Base-by-base conservation (phyloP, 2,113 vertebrate species). In the Progne subis region DNA sequence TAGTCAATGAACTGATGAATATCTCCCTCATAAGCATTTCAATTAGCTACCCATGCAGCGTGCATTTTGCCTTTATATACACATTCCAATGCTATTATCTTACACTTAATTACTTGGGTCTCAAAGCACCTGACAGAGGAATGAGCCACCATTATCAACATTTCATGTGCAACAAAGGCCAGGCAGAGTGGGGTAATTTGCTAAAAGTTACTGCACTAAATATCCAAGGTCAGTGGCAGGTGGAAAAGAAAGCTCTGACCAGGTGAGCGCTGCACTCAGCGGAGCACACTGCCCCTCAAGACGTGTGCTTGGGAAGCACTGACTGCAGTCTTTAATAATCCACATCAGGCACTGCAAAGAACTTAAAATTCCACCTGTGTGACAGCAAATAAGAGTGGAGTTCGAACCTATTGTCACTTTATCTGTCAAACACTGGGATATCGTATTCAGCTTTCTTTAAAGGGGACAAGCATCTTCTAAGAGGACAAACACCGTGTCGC, bases 1-100 rank as follows among this genome's bases (percentile, higher is more conserved):
- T 56, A 82, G 63, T 91, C 95, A 96, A 94, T 94, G 80, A 96
- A 23, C 93, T 86, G 85, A 96, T 92, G 34, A 44, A 78, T 95
- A 93, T 93, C 88, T 68, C 14, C 83, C 94, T 96, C 81, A 86
- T 61, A 88, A 93, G 85, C 92, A 95, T 93, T 96, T 92, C 74
- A 85, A 88, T 90, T 60, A 88, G 88, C 75, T 67, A 24, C 79
- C 70, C 75, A 21, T 44, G 79, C 76, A 70, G 28, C 2, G 39
- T 61, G 43, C 70, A 64, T 81, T 83, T 59, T 90, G 71, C 85
- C 68, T 88, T 64, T 92, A 86, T 24, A 77, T 1, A 61, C 71
- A 60, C 82, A 75, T 75, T 44, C 59, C 90, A 86, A 5, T 3
- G 41, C 85, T n/a, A 71, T 93, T 94, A 93, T 90, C 85, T 91